Base-by-base conservation (phyloP, 2,888 invertebrate species). In the Amphipoea oculea region DNA sequence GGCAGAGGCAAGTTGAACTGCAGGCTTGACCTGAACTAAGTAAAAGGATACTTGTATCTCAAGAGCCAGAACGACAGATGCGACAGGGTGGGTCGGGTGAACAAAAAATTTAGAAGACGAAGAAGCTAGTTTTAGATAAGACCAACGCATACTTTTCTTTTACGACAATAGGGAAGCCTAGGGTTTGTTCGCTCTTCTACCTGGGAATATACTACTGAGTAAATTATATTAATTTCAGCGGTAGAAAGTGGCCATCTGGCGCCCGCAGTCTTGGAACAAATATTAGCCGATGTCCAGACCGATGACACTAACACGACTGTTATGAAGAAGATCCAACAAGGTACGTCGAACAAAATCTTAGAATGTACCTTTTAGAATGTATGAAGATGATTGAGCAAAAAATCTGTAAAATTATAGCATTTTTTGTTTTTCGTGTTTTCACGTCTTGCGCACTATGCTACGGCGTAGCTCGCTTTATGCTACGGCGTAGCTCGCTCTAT, bases 211-310 rank as follows among this genome's bases (percentile, higher is more conserved):
- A 17, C 20, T 68, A 54, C 29, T 36, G 6, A 29, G 57, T 20
- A 4, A 40, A 9, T 23, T 20, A 60, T 51, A 42, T 36, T 36
- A 7, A 51, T 78, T 86, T 23, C 36, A 84, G 84, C 84, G 48
- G 17, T 86, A 48, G 36, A 71, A 60, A 45, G 62, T 2, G 79
- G 84, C 4, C 87, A 86, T 14, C 20, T 84, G 11, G 42, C 85
- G 0, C 87, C 87, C 36, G 74, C 40, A 6, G 67, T 87, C 2
- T 29, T 73, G 48, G 63, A 79, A 2, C 71, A 84, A 36, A 14
- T 84, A 51, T 4, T 17, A 29, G 57, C 54, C 14, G 70, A 63
- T 51, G 20, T 87, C 11, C 17, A 72, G 45, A 23, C 74, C 2
- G 57, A 57, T 42, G 72, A 72, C 29, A 79, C 6, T 63, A 69